Base-by-base conservation (phyloP, 2,888 invertebrate species). In the Argyresthia albistria region DNA sequence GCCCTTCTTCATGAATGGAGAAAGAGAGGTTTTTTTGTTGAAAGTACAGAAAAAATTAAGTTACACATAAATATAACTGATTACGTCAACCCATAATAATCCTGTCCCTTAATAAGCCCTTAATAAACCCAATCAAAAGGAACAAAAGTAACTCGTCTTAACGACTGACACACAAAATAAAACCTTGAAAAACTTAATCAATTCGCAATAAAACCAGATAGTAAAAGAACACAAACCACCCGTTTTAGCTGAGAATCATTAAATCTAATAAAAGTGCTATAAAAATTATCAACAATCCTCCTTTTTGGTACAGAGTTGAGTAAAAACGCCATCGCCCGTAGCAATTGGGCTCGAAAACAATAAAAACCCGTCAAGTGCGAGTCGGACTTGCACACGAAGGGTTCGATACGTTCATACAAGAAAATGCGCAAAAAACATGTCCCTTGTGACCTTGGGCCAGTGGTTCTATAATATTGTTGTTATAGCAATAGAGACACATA, bases 201-300 rank as follows among this genome's bases (percentile, higher is more conserved):
- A 80, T 75, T 69, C 63, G 74, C 73, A 67, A 69, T 82, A 80
- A 80, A 72, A 69, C 60, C 57, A 57, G 54, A 57, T 61, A 57
- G 46, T 46, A 55, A 55, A 63, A 54, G 53, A 61, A 61, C 59
- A 58, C 56, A 55, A 69, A 72, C 65, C 59, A 58, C 50, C 50
- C 57, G 58, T 66, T 72, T 70, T 69, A 66, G 64, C 77, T 68
- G 61, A 66, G 67, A 66, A 57, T 64, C 67, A 72, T 83, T 75
- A 80, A 77, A 60, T 66, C 69, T 78, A 80, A 84, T 84, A 72
- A 79, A 83, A 72, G 63, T 76, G 72, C 69, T 76, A 76, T 86
- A 76, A 86, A 84, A 80, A 82, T 82, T 80, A 79, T 66, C 67
- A 70, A 66, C 67, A 72, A 60, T 65, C 64, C 59, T 62, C 57